A percentile compares a stretch with the other conserved stretches of the same genome.
These are phyloP conservation scores for Periparus ater DNA, from an alignment of 2,797 vertebrate species.

Conservation along the genomic window DNA sequence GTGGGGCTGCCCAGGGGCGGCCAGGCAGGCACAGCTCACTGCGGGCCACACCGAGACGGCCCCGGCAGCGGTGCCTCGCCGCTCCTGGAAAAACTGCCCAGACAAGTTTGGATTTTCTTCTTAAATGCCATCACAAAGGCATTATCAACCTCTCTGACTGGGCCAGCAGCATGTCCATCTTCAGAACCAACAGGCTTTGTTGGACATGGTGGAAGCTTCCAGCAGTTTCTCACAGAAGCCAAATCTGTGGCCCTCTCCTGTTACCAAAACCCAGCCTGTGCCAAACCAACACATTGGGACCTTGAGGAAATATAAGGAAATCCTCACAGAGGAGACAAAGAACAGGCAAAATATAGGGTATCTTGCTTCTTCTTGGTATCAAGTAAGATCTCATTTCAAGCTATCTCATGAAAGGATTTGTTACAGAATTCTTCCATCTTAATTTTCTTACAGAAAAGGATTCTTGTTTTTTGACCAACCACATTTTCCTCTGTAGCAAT, in stretches of 20 bases:
- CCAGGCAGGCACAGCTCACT: not conserved
- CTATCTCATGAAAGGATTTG: not conserved
- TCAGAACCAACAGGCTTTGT: not conserved
- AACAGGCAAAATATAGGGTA: not conserved
- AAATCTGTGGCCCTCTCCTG: not conserved
- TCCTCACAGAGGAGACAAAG: not conserved
- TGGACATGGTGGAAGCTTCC: not conserved
- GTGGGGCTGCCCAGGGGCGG: not conserved
- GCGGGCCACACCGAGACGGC: not conserved
- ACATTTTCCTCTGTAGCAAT: not conserved
- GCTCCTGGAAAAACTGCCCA: rapidly evolving
- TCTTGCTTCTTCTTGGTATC: not conserved
- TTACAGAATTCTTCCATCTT: not conserved
- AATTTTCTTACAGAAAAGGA: not conserved
- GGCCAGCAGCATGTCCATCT: not conserved
- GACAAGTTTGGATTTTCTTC: not conserved
- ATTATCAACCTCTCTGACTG: not conserved
- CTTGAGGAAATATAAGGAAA: not conserved
- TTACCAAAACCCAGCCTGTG: not conserved
- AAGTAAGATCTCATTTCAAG: not conserved
- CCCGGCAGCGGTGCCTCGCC: rapidly evolving
- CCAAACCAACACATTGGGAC: not conserved
- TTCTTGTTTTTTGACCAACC: not conserved
- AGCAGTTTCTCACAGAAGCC: not conserved
- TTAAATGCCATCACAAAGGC: not conserved